These are phyloP conservation scores for Paradoxurus hermaphroditus DNA, from an alignment of 2,113 vertebrate genomes.

Conservation along the genomic window DNA sequence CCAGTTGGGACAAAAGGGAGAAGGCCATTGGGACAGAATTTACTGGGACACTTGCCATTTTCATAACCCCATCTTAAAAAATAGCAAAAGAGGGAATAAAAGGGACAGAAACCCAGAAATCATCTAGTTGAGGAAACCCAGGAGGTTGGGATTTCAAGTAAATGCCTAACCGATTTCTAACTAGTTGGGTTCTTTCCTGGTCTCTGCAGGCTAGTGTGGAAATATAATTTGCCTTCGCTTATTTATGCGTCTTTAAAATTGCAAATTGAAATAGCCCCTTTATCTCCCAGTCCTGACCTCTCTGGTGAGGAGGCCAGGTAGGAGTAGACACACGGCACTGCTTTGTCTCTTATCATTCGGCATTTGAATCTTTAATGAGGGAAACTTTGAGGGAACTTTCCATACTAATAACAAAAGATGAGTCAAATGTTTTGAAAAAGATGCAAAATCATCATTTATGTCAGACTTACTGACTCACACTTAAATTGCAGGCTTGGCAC, in stretches of 20 bases:
- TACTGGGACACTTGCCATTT: neutral
- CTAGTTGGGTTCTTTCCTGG: neutral
- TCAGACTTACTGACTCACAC: neutral
- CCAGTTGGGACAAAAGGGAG: neutral
- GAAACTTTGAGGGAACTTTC: neutral
- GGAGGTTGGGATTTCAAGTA: neutral
- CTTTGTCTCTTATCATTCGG: neutral
- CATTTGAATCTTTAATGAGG: neutral
- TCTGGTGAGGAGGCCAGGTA: neutral
- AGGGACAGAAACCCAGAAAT: neutral
- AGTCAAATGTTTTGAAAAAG: constrained; percentile 23
- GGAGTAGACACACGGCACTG: neutral
- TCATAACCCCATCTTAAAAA: neutral
- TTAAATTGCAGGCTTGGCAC: neutral
- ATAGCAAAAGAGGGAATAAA: neutral
- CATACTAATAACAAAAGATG: neutral
- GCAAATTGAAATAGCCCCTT: neutral
- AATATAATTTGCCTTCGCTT: neutral
- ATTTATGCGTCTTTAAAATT: neutral
- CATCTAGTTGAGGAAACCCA: neutral
- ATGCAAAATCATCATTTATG: constrained; percentile 7
- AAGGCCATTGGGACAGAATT: neutral
- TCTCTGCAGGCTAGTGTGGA: neutral
- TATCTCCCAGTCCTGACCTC: neutral
- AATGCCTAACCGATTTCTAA: neutral